Evolutionary conservation across 2,113 vertebrate genomes (phyloP), one percentile per base, ranked within the genome.

Genomic region (Sisor rabdophorus): DNA sequence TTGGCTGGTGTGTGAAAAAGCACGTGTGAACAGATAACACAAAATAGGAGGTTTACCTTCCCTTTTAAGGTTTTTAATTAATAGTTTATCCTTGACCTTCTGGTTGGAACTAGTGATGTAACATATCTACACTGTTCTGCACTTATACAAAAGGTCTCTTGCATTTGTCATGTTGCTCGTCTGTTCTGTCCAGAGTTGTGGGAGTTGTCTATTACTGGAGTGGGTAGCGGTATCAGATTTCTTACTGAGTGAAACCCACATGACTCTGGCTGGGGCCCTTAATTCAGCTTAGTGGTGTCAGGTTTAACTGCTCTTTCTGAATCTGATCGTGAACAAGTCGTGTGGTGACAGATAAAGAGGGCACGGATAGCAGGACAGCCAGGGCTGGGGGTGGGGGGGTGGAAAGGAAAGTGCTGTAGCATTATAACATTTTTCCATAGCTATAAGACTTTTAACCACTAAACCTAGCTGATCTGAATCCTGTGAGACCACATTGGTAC

Each of bases 171-270:
- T 52, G 32, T 20, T 15, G 11, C 44, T 17, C 4, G 4, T 68
- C 13, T 13, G 24, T 71, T 60, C 11, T 60, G n/a, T 65, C 56
- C 19, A 36, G 58, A 16, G 44, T 52, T 58, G 16, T 44, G 6
- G 50, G 20, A 26, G 20, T 40, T 68, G 22, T n/a, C 20, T 56
- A 75, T 53, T 72, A 48, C 58, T 70, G 4, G 36, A 28, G 15
- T 40, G 60, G 19, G 16, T 65, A 32, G 79, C 75, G 74, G 87
- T 84, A 76, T 91, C 71, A 84, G 52, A 85, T 91, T 89, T 83
- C 89, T 88, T 88, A 88, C 83, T 87, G 75, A 80, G 79, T 85
- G 75, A 79, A 74, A 73, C 82, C 83, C 83, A 81, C 78, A 82
- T 80, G 84, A 86, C 86, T 79, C 78, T 73, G 81, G 71, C 61